Evolutionary conservation across 1,140 invertebrate genomes (phyloP), one percentile per base, ranked within the genome.

Genomic region (Leptinotarsa lineolata): DNA sequence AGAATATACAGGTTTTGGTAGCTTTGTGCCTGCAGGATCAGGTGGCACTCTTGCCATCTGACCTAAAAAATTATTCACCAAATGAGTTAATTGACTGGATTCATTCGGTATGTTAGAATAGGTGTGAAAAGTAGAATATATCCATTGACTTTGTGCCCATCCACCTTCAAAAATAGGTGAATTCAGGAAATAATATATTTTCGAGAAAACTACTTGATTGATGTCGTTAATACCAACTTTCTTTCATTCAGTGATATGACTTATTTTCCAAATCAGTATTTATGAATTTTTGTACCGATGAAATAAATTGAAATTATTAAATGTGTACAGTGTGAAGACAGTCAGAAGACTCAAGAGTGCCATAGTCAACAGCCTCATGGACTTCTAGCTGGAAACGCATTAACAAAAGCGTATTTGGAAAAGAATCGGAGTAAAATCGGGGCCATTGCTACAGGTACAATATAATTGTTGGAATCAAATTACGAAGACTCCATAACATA

Each of bases 371-470:
- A 69, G 15, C n/a, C 54, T 54, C 39, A 59, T 20, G n/a, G 6
- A 21, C 54, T 69, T 16, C 30, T 69, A 30, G 21, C 18, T 20
- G 72, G 67, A 6, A 73, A 67, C 20, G n/a, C 63, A 24, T 68
- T 73, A 39, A 73, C 72, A n/a, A 21, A 68, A 59, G 59, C 65
- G 3, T 73, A 54, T 60, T 54, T 73, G 18, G 72, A 68, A 54
- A 73, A 60, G 18, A 73, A 30, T 65, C 64, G 54, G 4, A 73
- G 59, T 18, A 73, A 30, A 68, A 18, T 72, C 6, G 48, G 48
- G 6, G 4, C 15, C 15, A 54, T 15, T 18, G 48, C n/a, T 54
- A 54, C 48, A 54, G 48, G 48, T 54, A 54, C 15, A 11, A 39
- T 39, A 39, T 24, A 4, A 12, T n/a, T 24, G 4, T 15, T 44